phyloP scores from a whole-genome alignment of 2,113 vertebrate species.

The Dicerorhinus sumatrensis region DNA sequence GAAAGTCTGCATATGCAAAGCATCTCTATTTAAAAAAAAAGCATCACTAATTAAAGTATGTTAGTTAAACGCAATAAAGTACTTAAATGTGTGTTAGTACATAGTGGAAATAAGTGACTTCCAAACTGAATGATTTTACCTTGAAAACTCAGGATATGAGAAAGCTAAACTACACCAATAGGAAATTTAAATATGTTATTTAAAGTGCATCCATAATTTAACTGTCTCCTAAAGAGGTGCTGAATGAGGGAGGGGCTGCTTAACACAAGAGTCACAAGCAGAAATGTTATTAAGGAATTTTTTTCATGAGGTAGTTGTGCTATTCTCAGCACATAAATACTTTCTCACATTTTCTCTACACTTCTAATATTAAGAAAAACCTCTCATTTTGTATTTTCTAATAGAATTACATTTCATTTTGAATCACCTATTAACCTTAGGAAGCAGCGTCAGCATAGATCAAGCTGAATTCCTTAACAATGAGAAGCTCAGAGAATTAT shows the following conservation, averaged over 20 bases:
- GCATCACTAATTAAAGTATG: background rate
- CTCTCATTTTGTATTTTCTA: background rate
- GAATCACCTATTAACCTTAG: background rate
- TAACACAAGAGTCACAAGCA: background rate
- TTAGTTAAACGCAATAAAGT: background rate
- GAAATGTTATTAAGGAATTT: background rate
- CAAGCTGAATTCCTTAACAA: background rate
- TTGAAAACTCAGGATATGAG: constrained; percentile 50
- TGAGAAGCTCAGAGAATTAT: background rate
- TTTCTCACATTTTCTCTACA: background rate
- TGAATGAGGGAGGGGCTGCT: background rate
- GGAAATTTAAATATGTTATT: constrained; percentile 29
- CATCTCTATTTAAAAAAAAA: background rate
- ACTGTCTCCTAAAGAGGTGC: background rate
- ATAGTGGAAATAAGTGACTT: background rate
- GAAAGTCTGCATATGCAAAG: background rate
- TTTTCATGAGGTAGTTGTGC: background rate
- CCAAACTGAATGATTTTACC: background rate
- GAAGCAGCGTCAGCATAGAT: background rate
- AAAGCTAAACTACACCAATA: background rate
- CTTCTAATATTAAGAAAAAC: background rate
- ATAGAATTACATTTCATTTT: background rate
- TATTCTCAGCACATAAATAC: background rate
- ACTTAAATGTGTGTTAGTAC: background rate
- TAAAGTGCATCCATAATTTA: background rate